Percentiles rank a stretch among this genome's conserved stretches.
Evolutionary conservation across 2,113 vertebrate genomes (phyloP).

Genomic region (Prunella himalayana): DNA sequence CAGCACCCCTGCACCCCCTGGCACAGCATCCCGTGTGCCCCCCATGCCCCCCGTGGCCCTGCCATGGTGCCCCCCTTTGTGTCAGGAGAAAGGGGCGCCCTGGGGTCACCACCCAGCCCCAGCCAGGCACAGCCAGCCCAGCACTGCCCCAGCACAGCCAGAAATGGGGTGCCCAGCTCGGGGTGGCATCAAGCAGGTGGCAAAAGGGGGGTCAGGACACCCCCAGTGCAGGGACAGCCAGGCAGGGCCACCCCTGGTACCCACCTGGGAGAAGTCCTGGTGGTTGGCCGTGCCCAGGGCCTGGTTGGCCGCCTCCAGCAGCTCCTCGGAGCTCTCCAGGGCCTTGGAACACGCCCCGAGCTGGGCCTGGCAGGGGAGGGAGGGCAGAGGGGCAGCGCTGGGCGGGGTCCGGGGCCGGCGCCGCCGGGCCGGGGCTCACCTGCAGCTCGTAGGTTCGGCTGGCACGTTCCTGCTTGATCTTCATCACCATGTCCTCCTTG

Average conservation of each 20-base stretch:
- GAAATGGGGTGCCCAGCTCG: not conserved
- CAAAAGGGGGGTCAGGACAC: not conserved
- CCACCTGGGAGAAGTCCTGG: constrained; percentile 85
- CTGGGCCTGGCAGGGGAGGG: constrained; percentile 78
- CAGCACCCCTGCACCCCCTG: not conserved
- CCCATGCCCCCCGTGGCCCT: fast-evolving
- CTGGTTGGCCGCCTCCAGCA: constrained; percentile 92
- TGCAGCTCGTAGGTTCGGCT: constrained; percentile 90
- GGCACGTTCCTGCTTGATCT: constrained; percentile 92
- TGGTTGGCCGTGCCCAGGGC: constrained; percentile 81
- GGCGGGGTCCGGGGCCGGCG: no score
- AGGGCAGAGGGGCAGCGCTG: not conserved
- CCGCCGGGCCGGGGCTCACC: constrained; percentile 16
- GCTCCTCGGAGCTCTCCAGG: constrained; percentile 93
- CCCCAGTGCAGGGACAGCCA: fast-evolving
- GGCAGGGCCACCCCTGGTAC: not conserved
- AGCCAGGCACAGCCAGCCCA: not conserved
- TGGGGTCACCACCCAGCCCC: not conserved
- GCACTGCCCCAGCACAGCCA: not conserved
- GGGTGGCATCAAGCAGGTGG: fast-evolving
- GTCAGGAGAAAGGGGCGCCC: not conserved
- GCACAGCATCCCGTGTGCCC: fast-evolving
- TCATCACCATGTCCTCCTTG: constrained; percentile 89
- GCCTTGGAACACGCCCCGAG: constrained; percentile 87
- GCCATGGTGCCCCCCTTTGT: not conserved